Conservation (phyloP, 1,140 invertebrate species). For the Saxidomus purpurata region DNA sequence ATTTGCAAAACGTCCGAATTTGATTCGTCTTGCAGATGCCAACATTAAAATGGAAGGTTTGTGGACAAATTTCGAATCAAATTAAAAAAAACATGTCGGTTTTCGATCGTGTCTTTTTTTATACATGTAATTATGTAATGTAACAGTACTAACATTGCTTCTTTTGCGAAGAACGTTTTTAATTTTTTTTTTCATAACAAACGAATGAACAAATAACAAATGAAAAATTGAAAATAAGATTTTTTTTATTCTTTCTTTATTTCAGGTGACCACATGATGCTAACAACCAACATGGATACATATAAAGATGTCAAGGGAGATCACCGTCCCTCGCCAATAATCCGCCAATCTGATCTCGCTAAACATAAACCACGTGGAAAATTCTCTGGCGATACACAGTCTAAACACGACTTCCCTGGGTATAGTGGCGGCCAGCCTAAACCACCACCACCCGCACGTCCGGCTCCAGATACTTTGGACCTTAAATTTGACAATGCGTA, state of each 20-base stretch:
- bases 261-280: constrained; percentile 49
- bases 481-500: constrained; percentile 83
- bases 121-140: too few relatives aligned
- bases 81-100: too few relatives aligned
- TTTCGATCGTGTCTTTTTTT: too few relatives aligned
- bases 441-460: constrained; percentile 76
- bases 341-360: constrained; percentile 69
- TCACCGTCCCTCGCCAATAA: constrained; percentile 72
- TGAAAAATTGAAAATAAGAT: too few relatives aligned
- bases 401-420: constrained; percentile 77
- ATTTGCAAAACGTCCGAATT: constrained; percentile 70
- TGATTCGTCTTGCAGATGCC: constrained; percentile 70
- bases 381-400: constrained; percentile 79
- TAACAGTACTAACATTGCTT: too few relatives aligned
- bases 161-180: too few relatives aligned
- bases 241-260: too few relatives aligned
- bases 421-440: constrained; percentile 74
- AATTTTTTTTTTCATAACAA: too few relatives aligned
- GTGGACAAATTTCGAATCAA: too few relatives aligned
- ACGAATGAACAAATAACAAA: too few relatives aligned
- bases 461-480: constrained; percentile 81
- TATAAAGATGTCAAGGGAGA: constrained; percentile 79
- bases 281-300: constrained; percentile 80
- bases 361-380: constrained; percentile 69
- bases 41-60: constrained; percentile 83